Evolutionary conservation across 2,113 vertebrate species (phyloP).

Genomic region (Nycticryphes semicollaris): DNA sequence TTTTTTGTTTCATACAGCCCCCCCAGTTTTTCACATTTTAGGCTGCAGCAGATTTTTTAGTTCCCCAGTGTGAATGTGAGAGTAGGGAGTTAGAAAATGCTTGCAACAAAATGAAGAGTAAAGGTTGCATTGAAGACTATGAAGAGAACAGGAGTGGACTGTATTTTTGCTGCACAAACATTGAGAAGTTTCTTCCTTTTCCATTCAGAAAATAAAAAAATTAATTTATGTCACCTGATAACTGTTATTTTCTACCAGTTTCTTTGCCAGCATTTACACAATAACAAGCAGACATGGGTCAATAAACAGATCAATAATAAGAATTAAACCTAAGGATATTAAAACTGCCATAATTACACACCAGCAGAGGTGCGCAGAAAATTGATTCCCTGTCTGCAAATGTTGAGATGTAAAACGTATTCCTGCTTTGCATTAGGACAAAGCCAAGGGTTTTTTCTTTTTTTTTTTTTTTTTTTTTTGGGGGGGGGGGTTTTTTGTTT

Average conservation of each 20-base stretch:
- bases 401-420: not conserved
- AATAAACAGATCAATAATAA: slow-evolving; percentile 38
- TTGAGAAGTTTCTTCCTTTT: not conserved
- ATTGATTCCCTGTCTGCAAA: slow-evolving; percentile 27
- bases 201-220: not conserved
- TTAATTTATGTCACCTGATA: not conserved
- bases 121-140: not conserved
- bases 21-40: not conserved
- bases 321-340: slow-evolving; percentile 15
- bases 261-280: not conserved
- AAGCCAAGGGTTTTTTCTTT: not conserved
- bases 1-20: not conserved
- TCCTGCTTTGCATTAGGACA: not conserved
- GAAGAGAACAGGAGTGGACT: not conserved
- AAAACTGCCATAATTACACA: slow-evolving; percentile 31
- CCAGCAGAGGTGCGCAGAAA: not conserved
- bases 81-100: not conserved
- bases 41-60: not conserved
- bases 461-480: no score
- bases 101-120: not conserved
- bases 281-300: not conserved
- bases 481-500: no score
- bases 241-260: not conserved
- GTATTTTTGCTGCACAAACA: not conserved
- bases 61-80: not conserved